Evolutionary conservation across 2,797 vertebrate genomes (phyloP).

Genomic region (Xerus rutilus): DNA sequence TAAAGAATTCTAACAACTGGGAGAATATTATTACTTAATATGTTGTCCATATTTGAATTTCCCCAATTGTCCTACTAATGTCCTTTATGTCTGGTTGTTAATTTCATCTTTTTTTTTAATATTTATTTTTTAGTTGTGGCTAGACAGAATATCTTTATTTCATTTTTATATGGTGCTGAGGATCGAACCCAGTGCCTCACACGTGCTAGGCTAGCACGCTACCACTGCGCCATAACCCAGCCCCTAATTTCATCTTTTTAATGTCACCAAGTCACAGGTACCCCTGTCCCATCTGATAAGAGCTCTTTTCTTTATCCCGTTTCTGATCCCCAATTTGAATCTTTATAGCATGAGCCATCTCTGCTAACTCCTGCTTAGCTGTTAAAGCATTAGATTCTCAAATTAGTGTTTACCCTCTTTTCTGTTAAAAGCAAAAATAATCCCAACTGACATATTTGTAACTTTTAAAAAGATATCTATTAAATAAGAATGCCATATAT

Average conservation of each 20-base stretch:
- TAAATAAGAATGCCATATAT: neutral
- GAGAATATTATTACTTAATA: neutral
- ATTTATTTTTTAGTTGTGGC: too few relatives aligned
- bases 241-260: neutral
- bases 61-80: neutral
- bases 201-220: too few relatives aligned
- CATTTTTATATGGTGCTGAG: too few relatives aligned
- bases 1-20: neutral
- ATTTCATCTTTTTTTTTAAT: neutral
- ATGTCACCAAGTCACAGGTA: neutral
- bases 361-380: neutral
- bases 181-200: too few relatives aligned
- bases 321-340: neutral
- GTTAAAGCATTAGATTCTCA: neutral
- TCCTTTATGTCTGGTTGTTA: neutral
- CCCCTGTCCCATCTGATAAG: neutral
- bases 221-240: too few relatives aligned
- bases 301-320: neutral
- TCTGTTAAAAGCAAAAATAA: conserved; percentile 23
- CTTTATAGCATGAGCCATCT: neutral
- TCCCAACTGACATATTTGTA: neutral
- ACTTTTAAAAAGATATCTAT: neutral
- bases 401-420: neutral
- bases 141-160: too few relatives aligned
- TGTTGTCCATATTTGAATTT: neutral